These are phyloP conservation scores for Mystacides longicornis DNA, from an alignment of 2,888 invertebrate genomes.

Conservation along the genomic window DNA sequence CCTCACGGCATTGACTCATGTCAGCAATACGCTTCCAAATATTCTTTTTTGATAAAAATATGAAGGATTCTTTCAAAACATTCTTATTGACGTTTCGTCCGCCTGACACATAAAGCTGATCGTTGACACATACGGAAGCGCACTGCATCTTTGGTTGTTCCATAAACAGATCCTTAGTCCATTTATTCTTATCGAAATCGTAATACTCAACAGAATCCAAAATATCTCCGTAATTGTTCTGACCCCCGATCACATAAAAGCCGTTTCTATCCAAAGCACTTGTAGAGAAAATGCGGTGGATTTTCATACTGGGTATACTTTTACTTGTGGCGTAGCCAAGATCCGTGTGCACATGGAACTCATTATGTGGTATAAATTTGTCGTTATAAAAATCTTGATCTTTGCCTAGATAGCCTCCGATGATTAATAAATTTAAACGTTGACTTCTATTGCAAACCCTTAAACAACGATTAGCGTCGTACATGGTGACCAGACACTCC, in stretches of 20 bases:
- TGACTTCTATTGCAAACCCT: neutral
- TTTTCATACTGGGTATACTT: slow-evolving; percentile 6
- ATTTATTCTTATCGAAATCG: slow-evolving; percentile 10
- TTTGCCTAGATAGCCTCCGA: slow-evolving; percentile 7
- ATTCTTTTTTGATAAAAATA: neutral
- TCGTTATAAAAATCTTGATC: neutral
- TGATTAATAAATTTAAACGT: slow-evolving; percentile 3
- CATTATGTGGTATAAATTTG: slow-evolving; percentile 3
- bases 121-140: slow-evolving; percentile 6
- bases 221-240: neutral
- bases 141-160: neutral
- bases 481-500: slow-evolving; percentile 1
- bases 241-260: slow-evolving; percentile 11
- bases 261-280: slow-evolving; percentile 7
- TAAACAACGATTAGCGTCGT: neutral
- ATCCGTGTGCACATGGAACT: neutral
- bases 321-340: neutral
- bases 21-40: slow-evolving; percentile 3
- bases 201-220: slow-evolving; percentile 10
- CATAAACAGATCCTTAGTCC: neutral
- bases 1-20: slow-evolving; percentile 2
- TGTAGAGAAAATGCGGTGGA: neutral
- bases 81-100: neutral
- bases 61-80: neutral
- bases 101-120: slow-evolving; percentile 9